A percentile compares a stretch with the other conserved stretches of the same genome.
Evolutionary conservation across 1,140 invertebrate species (phyloP).

Genomic region (Cotesia vestalis): DNA sequence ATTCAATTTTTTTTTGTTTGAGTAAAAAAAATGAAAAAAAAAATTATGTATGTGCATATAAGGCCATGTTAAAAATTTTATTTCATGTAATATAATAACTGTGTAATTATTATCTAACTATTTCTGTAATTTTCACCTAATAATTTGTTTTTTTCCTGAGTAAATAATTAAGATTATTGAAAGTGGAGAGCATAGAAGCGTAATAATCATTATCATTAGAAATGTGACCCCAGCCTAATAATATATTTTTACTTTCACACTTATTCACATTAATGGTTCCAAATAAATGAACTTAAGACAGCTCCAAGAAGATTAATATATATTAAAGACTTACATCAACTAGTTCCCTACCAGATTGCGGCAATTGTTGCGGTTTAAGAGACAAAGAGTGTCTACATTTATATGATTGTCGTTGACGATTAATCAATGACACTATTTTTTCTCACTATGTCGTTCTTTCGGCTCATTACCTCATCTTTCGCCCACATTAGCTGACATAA

Average conservation of each 20-base stretch:
- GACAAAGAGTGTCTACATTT: conserved; percentile 28
- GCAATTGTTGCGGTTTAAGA: not conserved
- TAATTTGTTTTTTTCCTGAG: too few relatives aligned
- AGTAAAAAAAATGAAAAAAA: too few relatives aligned
- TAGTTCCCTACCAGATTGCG: conserved; percentile 20
- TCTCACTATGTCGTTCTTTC: not conserved
- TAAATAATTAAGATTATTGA: too few relatives aligned
- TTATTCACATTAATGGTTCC: conserved; percentile 51
- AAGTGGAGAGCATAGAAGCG: conserved; percentile 22
- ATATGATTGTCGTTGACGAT: not conserved
- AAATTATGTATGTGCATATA: too few relatives aligned
- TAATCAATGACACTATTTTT: conserved; percentile 11
- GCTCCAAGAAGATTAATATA: conserved; percentile 42
- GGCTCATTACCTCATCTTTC: not conserved
- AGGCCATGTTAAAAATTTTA: too few relatives aligned
- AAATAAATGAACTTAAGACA: conserved; percentile 48
- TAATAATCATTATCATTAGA: conserved; percentile 47
- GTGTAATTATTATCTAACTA: too few relatives aligned
- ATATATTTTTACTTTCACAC: conserved; percentile 21
- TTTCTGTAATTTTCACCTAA: too few relatives aligned
- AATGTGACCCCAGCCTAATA: conserved; percentile 40
- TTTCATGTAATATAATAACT: too few relatives aligned
- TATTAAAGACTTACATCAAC: conserved; percentile 28
- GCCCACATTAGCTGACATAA: too few relatives aligned
- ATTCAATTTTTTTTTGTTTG: too few relatives aligned